Evolutionary conservation across 1,140 invertebrate species (phyloP), one percentile per base, ranked within the genome.

Genomic region (Macrocentrus cingulum): DNA sequence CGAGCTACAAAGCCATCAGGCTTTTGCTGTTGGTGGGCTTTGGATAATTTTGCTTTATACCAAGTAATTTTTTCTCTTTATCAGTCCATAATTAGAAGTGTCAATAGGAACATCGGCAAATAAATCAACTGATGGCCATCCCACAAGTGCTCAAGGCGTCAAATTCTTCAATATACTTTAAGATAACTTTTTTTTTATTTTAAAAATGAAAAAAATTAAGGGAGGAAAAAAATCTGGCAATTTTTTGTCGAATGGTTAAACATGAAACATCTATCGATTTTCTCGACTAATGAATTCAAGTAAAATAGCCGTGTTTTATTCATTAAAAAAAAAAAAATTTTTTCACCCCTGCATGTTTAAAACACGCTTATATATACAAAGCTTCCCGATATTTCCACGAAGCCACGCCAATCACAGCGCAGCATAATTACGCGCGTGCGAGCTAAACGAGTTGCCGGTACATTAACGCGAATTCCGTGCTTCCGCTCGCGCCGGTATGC

Each of bases 211-310:
- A n/a, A n/a, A n/a, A n/a, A n/a, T n/a, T n/a, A n/a, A n/a, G n/a
- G n/a, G n/a, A n/a, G n/a, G n/a, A n/a, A n/a, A n/a, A n/a, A n/a
- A n/a, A n/a, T n/a, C n/a, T n/a, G n/a, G n/a, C n/a, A n/a, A n/a
- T n/a, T n/a, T n/a, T n/a, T n/a, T n/a, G n/a, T n/a, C n/a, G n/a
- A 23, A 15, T 29, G 20, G 34, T 8, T n/a, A 13, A 29, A 49
- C 18, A 29, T 32, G 29, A 49, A n/a, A 49, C 73, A 71, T 68
- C 72, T 77, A 77, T 77, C 73, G 75, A 77, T 77, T 76, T 76
- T 77, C 74, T 76, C 72, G 71, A 74, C 72, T 77, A 77, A 77
- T 77, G 75, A 77, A 77, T 77, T 77, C 75, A 70, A 74, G 75
- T 74, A 75, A 75, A 77, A 76, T 76, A 77, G 61, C 65, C 45